Evolutionary conservation across 2,113 vertebrate genomes (phyloP).

Genomic region (Rafetus swinhoei): DNA sequence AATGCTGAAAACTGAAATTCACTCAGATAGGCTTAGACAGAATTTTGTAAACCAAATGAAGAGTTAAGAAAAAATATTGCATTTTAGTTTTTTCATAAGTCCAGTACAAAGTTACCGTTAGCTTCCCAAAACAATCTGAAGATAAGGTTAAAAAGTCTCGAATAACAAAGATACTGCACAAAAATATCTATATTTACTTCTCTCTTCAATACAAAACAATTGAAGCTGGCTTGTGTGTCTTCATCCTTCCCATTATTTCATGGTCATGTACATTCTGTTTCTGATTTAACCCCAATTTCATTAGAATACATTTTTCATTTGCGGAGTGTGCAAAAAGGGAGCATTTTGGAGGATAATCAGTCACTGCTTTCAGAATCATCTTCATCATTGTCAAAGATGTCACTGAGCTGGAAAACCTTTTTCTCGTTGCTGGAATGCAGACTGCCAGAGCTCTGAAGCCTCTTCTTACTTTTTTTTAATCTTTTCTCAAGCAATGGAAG

Average conservation of each 20-base stretch:
- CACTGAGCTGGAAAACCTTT: slow-evolving; percentile 57
- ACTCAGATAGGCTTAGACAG: neutral
- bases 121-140: neutral
- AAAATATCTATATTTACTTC: neutral
- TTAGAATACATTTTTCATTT: neutral
- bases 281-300: neutral
- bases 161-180: neutral
- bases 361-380: neutral
- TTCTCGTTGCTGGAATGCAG: neutral
- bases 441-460: accelerated
- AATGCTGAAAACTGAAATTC: neutral
- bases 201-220: neutral
- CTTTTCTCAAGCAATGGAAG: slow-evolving; percentile 73
- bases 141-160: neutral
- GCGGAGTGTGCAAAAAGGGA: neutral
- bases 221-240: neutral
- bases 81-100: neutral
- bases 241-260: neutral
- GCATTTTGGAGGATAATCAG: neutral
- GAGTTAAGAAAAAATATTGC: neutral
- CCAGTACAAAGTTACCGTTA: neutral
- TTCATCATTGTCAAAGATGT: slow-evolving; percentile 70
- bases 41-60: neutral
- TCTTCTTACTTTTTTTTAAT: slow-evolving; percentile 29
- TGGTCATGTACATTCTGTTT: neutral